A percentile compares a stretch with the other conserved stretches of the same genome.
phyloP scores from a whole-genome alignment of 2,888 invertebrate genomes.

The Lasioglossum leucozonium region DNA sequence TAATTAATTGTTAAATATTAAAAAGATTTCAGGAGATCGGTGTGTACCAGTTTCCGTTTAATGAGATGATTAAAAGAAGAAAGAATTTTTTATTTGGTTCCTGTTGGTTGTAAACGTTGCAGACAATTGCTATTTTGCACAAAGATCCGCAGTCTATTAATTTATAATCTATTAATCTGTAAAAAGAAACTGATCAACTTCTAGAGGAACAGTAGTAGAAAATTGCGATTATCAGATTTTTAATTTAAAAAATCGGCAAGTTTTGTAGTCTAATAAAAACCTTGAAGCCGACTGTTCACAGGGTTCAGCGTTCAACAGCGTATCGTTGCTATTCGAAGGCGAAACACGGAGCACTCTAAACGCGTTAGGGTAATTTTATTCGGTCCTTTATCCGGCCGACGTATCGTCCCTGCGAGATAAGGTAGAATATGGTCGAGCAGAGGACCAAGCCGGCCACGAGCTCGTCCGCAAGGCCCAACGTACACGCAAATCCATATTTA shows the following conservation, averaged over 20 bases:
- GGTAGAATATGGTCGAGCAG: background rate
- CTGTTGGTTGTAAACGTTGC: too few species aligned
- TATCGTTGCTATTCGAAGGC: background rate
- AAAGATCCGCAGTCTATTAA: too few species aligned
- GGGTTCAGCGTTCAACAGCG: background rate
- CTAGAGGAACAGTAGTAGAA: too few species aligned
- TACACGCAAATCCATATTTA: slow-evolving; percentile 61
- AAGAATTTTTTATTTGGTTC: too few species aligned
- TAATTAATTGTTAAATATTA: too few species aligned
- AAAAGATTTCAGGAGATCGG: too few species aligned
- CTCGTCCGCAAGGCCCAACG: slow-evolving; percentile 33
- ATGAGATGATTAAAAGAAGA: too few species aligned
- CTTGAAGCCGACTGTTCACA: background rate
- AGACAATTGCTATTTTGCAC: too few species aligned
- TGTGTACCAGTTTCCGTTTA: too few species aligned
- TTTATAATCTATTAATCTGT: too few species aligned
- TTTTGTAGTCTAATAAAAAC: background rate
- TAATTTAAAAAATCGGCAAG: background rate
- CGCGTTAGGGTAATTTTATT: slow-evolving; percentile 21
- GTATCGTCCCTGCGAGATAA: slow-evolving; percentile 18
- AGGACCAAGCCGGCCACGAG: slow-evolving; percentile 14
- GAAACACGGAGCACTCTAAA: background rate
- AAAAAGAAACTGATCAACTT: too few species aligned
- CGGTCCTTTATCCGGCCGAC: background rate
- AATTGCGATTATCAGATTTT: too few species aligned